phyloP scores from a whole-genome alignment of 2,888 invertebrate species.

The Agonopterix heracliana region DNA sequence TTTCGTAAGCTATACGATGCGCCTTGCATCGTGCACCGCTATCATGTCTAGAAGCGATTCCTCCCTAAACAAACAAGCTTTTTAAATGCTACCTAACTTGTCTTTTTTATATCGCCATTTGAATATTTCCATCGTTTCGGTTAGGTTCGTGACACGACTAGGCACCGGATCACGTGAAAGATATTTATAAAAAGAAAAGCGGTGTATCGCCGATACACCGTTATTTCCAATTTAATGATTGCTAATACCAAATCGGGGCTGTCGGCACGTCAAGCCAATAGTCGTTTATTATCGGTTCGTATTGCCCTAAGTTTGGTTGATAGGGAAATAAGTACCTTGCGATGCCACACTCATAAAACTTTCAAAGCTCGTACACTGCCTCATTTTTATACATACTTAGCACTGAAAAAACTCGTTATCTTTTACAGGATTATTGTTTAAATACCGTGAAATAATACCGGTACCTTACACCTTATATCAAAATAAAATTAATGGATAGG shows the following conservation, averaged over 20 bases:
- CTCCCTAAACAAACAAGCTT: conserved; percentile 73
- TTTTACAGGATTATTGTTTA: no score
- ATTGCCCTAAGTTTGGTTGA: conserved; percentile 35
- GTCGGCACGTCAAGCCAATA: conserved; percentile 58
- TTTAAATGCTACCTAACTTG: conserved; percentile 76
- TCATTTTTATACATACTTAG: not conserved
- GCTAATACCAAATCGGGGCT: conserved; percentile 67
- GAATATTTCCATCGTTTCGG: conserved; percentile 72
- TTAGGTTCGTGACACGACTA: conserved; percentile 70
- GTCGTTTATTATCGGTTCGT: conserved; percentile 49
- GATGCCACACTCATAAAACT: not conserved
- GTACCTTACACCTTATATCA: no score
- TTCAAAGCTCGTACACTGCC: not conserved
- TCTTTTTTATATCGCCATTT: conserved; percentile 75
- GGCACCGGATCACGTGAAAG: conserved; percentile 74
- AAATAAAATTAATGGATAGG: no score
- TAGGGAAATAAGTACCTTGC: conserved; percentile 13
- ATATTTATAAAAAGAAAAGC: conserved; percentile 75
- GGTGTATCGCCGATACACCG: conserved; percentile 69
- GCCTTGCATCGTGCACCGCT: conserved; percentile 33
- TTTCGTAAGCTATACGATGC: conserved; percentile 26
- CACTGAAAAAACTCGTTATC: no score
- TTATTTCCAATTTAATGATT: conserved; percentile 76
- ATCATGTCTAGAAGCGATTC: conserved; percentile 71
- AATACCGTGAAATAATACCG: no score